Percentiles rank a stretch among this genome's conserved stretches.
Evolutionary conservation across 2,888 invertebrate genomes (phyloP).

Genomic region (Meloe dianella): DNA sequence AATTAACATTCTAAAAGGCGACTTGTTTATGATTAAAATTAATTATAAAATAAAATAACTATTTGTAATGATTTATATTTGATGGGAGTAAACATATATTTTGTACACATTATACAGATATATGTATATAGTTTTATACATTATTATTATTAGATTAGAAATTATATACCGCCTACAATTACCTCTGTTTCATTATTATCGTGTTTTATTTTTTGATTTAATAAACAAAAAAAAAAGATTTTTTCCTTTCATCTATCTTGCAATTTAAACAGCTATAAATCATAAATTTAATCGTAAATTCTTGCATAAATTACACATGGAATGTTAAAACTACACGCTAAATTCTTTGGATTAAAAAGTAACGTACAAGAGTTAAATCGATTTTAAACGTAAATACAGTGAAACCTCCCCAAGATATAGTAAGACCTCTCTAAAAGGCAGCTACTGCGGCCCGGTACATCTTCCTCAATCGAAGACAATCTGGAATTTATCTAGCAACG

Average conservation of each 20-base stretch:
- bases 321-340: neutral
- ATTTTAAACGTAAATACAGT: neutral
- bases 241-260: neutral
- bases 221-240: neutral
- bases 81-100: neutral
- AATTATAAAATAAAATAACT: neutral
- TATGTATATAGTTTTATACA: neutral
- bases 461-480: too few relatives aligned
- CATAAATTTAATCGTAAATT: neutral
- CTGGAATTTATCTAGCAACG: too few relatives aligned
- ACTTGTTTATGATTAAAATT: constrained; percentile 6
- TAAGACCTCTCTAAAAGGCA: neutral
- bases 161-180: neutral
- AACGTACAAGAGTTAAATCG: neutral
- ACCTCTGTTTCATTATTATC: neutral
- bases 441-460: too few relatives aligned
- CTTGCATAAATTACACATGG: constrained; percentile 3
- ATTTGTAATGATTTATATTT: constrained; percentile 6
- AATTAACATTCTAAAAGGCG: neutral
- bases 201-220: neutral
- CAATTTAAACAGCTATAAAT: constrained; percentile 1
- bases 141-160: neutral
- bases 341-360: neutral
- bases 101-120: neutral
- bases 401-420: too few relatives aligned